Percentiles rank a stretch among this genome's conserved stretches.
phyloP scores from a whole-genome alignment of 2,113 vertebrate genomes.

The Boleophthalmus pectinirostris region DNA sequence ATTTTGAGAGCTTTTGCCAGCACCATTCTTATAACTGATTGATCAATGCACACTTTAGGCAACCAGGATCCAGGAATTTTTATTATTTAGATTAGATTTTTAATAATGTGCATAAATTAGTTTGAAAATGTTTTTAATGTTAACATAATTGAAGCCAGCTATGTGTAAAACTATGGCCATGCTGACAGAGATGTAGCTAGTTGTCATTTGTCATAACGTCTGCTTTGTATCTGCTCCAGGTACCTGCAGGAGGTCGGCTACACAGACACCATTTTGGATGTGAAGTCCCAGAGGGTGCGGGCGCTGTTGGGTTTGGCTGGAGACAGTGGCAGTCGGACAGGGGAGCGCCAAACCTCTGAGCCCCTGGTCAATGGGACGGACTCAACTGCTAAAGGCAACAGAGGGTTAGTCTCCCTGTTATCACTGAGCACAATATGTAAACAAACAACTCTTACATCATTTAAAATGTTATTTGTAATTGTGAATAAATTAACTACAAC shows the following conservation, averaged over 20 bases:
- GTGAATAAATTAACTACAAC: no score
- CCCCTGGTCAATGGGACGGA: constrained; percentile 95
- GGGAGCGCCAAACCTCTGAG: constrained; percentile 82
- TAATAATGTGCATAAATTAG: neutral
- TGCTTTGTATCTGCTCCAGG: constrained; percentile 67
- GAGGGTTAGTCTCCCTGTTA: constrained; percentile 68
- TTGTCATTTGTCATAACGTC: neutral
- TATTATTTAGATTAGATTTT: no score
- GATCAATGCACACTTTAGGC: no score
- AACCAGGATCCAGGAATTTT: neutral
- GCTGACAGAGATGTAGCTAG: neutral
- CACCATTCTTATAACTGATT: no score
- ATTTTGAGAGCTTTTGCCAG: no score
- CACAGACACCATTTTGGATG: constrained; percentile 97
- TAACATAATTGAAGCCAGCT: neutral
- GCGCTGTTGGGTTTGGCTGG: constrained; percentile 89
- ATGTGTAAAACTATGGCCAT: neutral
- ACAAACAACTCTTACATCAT: no score
- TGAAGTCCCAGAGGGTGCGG: constrained; percentile 94
- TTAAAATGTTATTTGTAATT: no score
- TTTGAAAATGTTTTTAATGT: neutral
- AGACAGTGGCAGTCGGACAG: constrained; percentile 82
- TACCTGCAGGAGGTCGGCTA: constrained; percentile 99
- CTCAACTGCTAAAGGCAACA: constrained; percentile 82
- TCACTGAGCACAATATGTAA: no score